Conservation (phyloP, 1,140 invertebrate species). For the Laupala kohalensis region DNA sequence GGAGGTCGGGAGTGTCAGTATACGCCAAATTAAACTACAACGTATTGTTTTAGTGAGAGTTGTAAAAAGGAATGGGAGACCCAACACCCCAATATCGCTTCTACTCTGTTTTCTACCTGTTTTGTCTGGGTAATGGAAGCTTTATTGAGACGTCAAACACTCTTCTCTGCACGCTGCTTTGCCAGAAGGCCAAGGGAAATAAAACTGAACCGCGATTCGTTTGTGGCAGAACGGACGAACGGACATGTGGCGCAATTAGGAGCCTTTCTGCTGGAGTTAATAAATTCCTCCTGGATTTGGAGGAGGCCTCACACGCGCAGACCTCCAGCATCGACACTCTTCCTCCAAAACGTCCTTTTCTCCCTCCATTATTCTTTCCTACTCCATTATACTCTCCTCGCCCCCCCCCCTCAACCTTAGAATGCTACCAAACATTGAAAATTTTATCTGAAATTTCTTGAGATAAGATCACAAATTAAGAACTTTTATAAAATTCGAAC, state of each 20-base stretch:
- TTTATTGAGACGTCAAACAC: not conserved
- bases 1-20: too few species aligned
- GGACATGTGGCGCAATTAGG: not conserved
- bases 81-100: not conserved
- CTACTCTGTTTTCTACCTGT: not conserved
- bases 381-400: too few species aligned
- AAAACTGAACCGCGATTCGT: not conserved
- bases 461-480: too few species aligned
- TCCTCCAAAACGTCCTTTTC: too few species aligned
- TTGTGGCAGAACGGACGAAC: not conserved
- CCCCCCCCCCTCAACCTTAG: too few species aligned
- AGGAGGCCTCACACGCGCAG: not conserved
- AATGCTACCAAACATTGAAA: too few species aligned
- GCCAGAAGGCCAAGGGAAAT: not conserved
- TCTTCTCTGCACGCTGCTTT: not conserved
- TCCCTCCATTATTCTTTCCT: too few species aligned
- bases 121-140: not conserved
- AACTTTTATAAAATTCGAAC: too few species aligned
- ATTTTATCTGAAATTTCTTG: too few species aligned
- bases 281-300: not conserved
- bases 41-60: not conserved
- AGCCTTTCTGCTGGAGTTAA: not conserved
- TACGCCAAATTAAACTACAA: not conserved
- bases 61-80: not conserved
- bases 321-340: not conserved